Conservation (phyloP, 2,797 vertebrate genomes). For the Valencia hispanica region DNA sequence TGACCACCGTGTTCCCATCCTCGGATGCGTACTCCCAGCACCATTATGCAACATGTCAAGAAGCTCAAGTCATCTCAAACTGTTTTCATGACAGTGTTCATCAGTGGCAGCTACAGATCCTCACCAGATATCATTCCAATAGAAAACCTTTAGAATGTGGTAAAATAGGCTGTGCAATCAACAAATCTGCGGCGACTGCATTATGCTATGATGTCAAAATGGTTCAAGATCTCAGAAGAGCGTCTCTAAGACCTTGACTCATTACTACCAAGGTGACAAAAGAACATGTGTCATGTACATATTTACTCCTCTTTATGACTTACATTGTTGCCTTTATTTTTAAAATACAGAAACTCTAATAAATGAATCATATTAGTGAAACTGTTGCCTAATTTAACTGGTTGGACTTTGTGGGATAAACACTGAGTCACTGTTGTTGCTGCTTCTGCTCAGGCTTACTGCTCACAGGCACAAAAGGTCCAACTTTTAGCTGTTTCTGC, state of each 20-base stretch:
- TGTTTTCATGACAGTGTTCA: too few relatives aligned
- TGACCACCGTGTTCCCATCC: neutral
- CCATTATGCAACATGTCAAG: neutral
- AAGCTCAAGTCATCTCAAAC: neutral
- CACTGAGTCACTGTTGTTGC: slow-evolving; percentile 27
- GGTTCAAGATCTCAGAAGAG: neutral
- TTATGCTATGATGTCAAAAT: neutral
- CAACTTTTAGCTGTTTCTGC: slow-evolving; percentile 31
- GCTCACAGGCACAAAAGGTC: slow-evolving; percentile 39
- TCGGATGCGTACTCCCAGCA: neutral
- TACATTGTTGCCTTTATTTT: neutral
- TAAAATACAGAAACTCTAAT: neutral
- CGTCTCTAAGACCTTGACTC: too few relatives aligned
- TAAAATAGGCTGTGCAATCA: neutral
- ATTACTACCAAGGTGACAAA: too few relatives aligned
- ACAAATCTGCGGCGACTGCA: neutral
- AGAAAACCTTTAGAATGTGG: neutral
- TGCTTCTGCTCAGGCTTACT: slow-evolving; percentile 10
- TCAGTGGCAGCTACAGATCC: too few relatives aligned
- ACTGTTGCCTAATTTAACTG: slow-evolving; percentile 11
- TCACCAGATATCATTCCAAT: neutral
- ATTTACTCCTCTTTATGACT: neutral
- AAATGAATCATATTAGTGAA: neutral
- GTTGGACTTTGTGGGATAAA: slow-evolving; percentile 27
- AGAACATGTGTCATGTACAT: neutral